phyloP scores from a whole-genome alignment of 2,113 vertebrate species.

The Trogon surrucura region DNA sequence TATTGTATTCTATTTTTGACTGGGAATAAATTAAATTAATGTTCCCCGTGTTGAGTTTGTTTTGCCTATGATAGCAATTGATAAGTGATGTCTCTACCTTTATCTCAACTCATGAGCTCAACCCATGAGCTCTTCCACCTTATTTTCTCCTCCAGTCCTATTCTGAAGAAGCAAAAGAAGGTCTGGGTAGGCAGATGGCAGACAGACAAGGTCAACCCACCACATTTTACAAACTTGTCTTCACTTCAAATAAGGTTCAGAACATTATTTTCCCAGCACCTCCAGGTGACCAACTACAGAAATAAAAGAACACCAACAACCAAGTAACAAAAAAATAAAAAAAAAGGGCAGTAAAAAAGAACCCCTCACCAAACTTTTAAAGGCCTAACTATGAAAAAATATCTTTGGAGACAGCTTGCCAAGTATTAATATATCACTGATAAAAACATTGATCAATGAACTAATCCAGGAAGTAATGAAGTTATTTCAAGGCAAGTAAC shows the following conservation, averaged over 20 bases:
- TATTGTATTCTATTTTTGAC: not conserved
- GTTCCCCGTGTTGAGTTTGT: not conserved
- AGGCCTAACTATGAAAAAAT: not conserved
- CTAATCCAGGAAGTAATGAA: not conserved
- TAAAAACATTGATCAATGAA: not conserved
- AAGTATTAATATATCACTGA: not conserved
- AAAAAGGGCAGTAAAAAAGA: no score
- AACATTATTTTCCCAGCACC: not conserved
- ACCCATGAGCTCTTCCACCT: not conserved
- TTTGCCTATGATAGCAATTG: not conserved
- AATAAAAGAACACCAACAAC: not conserved
- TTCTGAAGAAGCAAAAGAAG: not conserved
- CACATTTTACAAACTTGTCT: not conserved
- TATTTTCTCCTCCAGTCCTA: not conserved
- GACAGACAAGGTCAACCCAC: not conserved
- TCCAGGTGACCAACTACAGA: not conserved
- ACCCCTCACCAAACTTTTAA: not conserved
- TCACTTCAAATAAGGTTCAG: not conserved
- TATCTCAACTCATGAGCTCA: fast-evolving
- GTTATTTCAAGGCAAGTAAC: not conserved
- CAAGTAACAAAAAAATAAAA: not conserved
- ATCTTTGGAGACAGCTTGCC: not conserved
- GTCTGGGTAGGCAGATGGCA: not conserved
- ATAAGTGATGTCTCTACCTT: not conserved
- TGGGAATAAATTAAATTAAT: not conserved